Conservation (phyloP, 1,140 invertebrate genomes). For the Meloidogyne exigua region DNA sequence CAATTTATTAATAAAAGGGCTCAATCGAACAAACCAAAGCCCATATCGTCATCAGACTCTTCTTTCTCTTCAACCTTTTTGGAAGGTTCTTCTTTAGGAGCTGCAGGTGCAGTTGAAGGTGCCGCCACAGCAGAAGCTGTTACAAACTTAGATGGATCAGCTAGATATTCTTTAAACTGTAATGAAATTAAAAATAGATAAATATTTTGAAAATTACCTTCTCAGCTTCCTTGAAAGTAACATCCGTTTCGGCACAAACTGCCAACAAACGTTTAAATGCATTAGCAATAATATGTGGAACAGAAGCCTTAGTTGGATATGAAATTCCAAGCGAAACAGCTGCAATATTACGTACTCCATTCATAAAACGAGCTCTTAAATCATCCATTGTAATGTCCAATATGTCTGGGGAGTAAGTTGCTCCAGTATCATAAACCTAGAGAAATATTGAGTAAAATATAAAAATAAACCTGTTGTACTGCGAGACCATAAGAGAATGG, state of each 20-base stretch:
- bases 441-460: neutral
- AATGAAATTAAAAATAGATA: constrained; percentile 14
- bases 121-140: constrained; percentile 56
- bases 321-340: constrained; percentile 87
- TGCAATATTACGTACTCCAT: constrained; percentile 87
- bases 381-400: constrained; percentile 97
- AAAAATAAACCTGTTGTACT: constrained; percentile 68
- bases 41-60: constrained; percentile 67
- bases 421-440: constrained; percentile 92
- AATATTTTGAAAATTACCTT: constrained; percentile 69
- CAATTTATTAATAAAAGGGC: neutral
- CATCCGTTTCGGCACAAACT: constrained; percentile 88
- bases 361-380: constrained; percentile 78
- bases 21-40: constrained; percentile 68
- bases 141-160: constrained; percentile 68
- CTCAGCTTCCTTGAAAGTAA: constrained; percentile 87
- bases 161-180: constrained; percentile 67
- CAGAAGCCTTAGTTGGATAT: constrained; percentile 93
- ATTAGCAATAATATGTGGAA: constrained; percentile 91
- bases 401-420: constrained; percentile 91
- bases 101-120: constrained; percentile 55
- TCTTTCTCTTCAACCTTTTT: constrained; percentile 65
- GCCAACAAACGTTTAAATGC: constrained; percentile 97
- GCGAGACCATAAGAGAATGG: constrained; percentile 97
- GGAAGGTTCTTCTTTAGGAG: constrained; percentile 42